phyloP scores from a whole-genome alignment of 2,888 invertebrate species.

The Cephus nigrinus region DNA sequence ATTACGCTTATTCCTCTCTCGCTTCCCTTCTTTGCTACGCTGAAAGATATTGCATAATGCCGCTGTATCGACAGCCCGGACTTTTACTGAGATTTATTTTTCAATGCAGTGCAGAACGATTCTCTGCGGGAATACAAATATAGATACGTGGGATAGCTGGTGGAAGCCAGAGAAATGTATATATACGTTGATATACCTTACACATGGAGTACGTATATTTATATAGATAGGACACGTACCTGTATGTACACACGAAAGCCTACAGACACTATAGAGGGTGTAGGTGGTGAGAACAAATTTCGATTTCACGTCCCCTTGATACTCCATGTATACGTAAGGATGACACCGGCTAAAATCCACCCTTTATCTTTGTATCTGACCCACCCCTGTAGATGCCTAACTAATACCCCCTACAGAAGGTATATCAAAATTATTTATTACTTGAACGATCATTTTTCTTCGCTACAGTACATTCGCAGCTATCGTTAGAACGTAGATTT shows the following conservation, averaged over 20 bases:
- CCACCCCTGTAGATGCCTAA: not conserved
- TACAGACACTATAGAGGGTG: not conserved
- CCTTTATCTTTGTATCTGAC: not conserved
- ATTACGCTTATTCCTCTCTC: slow-evolving; percentile 42
- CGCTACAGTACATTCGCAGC: not conserved
- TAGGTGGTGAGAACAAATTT: slow-evolving; percentile 40
- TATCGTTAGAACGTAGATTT: not conserved
- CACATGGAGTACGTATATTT: not conserved
- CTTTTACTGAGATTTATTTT: slow-evolving; percentile 54
- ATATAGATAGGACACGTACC: not conserved
- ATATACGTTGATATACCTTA: not conserved
- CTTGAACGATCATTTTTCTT: not conserved
- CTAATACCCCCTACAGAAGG: not conserved
- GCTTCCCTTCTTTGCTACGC: slow-evolving; percentile 13
- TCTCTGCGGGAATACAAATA: slow-evolving; percentile 38
- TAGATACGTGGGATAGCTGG: slow-evolving; percentile 12
- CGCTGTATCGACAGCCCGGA: slow-evolving; percentile 45
- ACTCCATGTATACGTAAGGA: slow-evolving; percentile 16
- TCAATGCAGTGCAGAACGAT: slow-evolving; percentile 42
- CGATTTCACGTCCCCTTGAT: slow-evolving; percentile 37
- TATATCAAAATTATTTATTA: not conserved
- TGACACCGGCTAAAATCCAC: slow-evolving; percentile 13
- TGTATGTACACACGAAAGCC: not conserved
- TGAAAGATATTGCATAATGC: slow-evolving; percentile 50
- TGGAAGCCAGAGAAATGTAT: not conserved